These are phyloP conservation scores for Poecilia wingei DNA, from an alignment of 2,797 vertebrate species.

Conservation along the genomic window DNA sequence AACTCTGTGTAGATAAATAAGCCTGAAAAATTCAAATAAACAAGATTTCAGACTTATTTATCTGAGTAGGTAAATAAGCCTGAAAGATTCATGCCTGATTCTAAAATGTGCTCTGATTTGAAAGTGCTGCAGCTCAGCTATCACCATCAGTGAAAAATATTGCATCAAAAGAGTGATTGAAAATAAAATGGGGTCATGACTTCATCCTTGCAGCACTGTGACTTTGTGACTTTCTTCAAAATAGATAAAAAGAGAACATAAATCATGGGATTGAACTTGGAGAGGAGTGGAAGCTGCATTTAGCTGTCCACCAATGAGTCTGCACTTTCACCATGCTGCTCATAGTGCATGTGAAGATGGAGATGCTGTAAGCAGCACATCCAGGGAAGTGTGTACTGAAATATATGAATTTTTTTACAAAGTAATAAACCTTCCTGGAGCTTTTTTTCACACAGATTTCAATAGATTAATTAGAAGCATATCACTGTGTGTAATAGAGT, in stretches of 20 bases:
- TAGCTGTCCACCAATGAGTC: slow-evolving; percentile 5
- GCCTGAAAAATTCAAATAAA: neutral
- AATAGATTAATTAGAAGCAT: too few relatives aligned
- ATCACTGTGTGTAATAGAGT: neutral
- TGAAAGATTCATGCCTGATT: neutral
- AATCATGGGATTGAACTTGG: slow-evolving; percentile 51
- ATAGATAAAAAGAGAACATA: slow-evolving; percentile 39
- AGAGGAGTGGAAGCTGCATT: slow-evolving; percentile 25
- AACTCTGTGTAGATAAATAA: neutral
- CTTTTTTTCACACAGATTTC: too few relatives aligned
- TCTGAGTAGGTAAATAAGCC: neutral
- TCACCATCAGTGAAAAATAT: slow-evolving; percentile 16
- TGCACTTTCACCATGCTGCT: slow-evolving; percentile 16
- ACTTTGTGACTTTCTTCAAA: slow-evolving; percentile 49
- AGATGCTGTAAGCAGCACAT: neutral
- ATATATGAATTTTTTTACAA: neutral
- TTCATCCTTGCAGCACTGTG: slow-evolving; percentile 41
- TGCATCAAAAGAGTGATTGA: slow-evolving; percentile 38
- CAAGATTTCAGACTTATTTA: too few relatives aligned
- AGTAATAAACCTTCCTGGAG: too few relatives aligned
- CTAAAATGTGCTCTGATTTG: neutral
- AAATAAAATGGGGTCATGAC: slow-evolving; percentile 59
- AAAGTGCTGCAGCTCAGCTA: slow-evolving; percentile 11
- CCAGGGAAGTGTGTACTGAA: slow-evolving; percentile 3
- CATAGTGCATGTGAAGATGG: slow-evolving; percentile 2